These are phyloP conservation scores for Garrulus glandarius DNA, from an alignment of 2,797 vertebrate species.

Conservation along the genomic window DNA sequence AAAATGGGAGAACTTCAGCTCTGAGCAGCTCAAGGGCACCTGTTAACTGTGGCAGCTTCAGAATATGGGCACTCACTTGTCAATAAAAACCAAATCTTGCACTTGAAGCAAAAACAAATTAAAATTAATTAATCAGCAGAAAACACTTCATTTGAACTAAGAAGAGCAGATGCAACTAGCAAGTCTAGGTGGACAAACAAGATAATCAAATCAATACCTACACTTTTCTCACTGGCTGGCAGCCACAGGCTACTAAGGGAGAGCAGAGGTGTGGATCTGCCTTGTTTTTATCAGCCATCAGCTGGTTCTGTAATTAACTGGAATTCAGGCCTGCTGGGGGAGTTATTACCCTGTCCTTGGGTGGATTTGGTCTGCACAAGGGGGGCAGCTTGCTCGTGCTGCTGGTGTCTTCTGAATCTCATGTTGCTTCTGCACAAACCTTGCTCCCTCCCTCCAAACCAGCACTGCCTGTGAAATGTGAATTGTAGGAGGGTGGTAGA, in stretches of 20 bases:
- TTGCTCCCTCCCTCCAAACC: neutral
- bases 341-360: neutral
- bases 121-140: conserved; percentile 65
- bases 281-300: conserved; percentile 11
- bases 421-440: neutral
- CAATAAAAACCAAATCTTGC: conserved; percentile 54
- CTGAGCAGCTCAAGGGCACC: neutral
- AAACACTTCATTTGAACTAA: conserved; percentile 60
- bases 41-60: neutral
- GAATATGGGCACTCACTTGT: neutral
- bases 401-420: neutral
- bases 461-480: neutral
- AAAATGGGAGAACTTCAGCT: neutral
- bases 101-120: conserved; percentile 65
- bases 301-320: conserved; percentile 12
- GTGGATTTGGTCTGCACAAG: neutral
- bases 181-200: conserved; percentile 65
- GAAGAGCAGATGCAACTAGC: conserved; percentile 48
- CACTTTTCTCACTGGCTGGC: conserved; percentile 13
- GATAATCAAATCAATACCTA: conserved; percentile 66
- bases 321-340: neutral
- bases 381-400: neutral
- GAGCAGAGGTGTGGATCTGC: neutral
- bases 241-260: conserved; percentile 25
- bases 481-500: neutral